Evolutionary conservation across 2,888 invertebrate genomes (phyloP).

Genomic region (Aphidoletes aphidimyza): DNA sequence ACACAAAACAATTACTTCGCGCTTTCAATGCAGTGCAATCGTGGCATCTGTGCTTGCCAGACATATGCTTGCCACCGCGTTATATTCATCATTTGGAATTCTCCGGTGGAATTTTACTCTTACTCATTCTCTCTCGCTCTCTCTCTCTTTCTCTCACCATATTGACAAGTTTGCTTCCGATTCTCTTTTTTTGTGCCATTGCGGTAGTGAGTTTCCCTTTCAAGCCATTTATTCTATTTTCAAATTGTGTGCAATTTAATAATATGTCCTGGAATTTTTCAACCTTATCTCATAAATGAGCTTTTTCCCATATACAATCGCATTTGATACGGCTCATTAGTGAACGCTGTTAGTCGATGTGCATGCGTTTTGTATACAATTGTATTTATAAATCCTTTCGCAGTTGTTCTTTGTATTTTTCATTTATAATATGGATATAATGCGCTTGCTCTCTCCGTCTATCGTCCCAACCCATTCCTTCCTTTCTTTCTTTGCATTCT

Average conservation of each 20-base stretch:
- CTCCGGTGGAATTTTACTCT: background rate
- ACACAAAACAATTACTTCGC: background rate
- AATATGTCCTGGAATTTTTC: background rate
- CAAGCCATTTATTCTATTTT: too few relatives aligned
- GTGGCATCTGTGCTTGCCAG: background rate
- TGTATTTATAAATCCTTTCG: constrained; percentile 19
- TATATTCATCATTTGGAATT: background rate
- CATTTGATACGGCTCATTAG: constrained; percentile 20
- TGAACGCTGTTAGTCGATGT: background rate
- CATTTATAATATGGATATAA: too few relatives aligned
- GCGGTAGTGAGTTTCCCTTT: too few relatives aligned
- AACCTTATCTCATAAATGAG: background rate
- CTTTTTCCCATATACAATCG: background rate
- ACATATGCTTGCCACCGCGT: background rate
- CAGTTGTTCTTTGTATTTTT: background rate
- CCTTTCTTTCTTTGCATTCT: background rate
- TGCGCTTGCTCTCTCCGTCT: too few relatives aligned
- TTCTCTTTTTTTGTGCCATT: too few relatives aligned
- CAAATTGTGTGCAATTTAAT: background rate
- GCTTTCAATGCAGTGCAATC: background rate
- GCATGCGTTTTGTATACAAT: constrained; percentile 23
- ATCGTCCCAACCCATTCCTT: background rate
- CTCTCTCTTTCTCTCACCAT: too few relatives aligned
- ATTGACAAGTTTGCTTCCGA: too few relatives aligned
- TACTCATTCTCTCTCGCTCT: too few relatives aligned